Conservation (phyloP, 2,113 vertebrate species). For the Ceratotherium simum region DNA sequence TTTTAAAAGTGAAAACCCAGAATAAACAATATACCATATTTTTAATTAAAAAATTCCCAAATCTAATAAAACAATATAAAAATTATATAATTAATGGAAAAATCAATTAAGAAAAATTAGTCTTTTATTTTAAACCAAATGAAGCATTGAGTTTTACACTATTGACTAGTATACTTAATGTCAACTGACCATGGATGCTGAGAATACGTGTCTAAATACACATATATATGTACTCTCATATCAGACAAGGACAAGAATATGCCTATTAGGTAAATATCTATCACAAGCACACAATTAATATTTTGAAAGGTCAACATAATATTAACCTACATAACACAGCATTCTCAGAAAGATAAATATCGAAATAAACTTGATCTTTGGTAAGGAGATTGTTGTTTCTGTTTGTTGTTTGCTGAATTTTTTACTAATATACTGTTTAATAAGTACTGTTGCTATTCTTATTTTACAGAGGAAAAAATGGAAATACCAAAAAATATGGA, state of each 20-base stretch:
- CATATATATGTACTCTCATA: background rate
- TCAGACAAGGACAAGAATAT: background rate
- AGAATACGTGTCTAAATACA: background rate
- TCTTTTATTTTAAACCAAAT: background rate
- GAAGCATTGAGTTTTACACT: background rate
- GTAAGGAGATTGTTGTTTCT: background rate
- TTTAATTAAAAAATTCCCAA: slow-evolving; percentile 76
- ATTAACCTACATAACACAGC: background rate
- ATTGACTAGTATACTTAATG: background rate
- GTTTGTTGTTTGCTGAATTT: background rate
- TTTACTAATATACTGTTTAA: background rate
- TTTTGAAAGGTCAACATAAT: background rate
- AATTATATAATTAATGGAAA: slow-evolving; percentile 61
- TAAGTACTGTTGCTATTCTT: background rate
- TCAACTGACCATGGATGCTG: background rate
- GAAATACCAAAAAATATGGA: background rate
- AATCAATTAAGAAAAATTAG: background rate
- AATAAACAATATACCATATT: slow-evolving; percentile 69
- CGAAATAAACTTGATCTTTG: background rate
- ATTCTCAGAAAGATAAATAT: background rate
- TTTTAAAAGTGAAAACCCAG: slow-evolving; percentile 72
- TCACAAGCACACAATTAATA: background rate
- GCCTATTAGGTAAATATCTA: background rate
- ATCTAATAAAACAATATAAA: slow-evolving; percentile 71
- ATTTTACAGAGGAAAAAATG: background rate